Conservation (phyloP, 1,140 invertebrate species). For the Lutraria rhynchaena region DNA sequence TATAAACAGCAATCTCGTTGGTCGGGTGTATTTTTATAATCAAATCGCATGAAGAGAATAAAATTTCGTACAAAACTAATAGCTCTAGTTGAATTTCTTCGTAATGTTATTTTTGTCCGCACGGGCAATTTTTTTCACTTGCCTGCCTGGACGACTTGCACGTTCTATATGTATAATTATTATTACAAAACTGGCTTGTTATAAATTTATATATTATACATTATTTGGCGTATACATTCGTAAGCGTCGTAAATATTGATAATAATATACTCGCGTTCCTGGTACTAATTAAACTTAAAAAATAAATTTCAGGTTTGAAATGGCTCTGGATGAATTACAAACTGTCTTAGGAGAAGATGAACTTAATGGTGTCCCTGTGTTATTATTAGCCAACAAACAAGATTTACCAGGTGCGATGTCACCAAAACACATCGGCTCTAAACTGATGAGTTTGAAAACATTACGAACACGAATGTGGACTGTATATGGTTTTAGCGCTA, state of each 20-base stretch:
- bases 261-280: neutral
- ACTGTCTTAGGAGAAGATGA: conserved; percentile 2
- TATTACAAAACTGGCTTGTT: neutral
- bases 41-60: too few relatives aligned
- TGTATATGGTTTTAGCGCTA: conserved; percentile 30
- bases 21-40: too few relatives aligned
- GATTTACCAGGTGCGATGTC: conserved; percentile 12
- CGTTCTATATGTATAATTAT: too few relatives aligned
- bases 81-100: too few relatives aligned
- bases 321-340: conserved; percentile 1
- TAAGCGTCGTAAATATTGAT: neutral
- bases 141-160: too few relatives aligned
- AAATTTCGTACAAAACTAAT: too few relatives aligned
- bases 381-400: conserved; percentile 46
- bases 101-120: too few relatives aligned
- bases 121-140: too few relatives aligned
- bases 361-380: neutral
- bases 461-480: neutral
- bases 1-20: too few relatives aligned
- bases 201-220: neutral
- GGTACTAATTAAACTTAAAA: conserved; percentile 1
- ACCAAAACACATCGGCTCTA: neutral
- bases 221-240: neutral
- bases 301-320: neutral
- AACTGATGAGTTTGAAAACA: neutral